Evolutionary conservation across 2,113 vertebrate genomes (phyloP), one percentile per base, ranked within the genome.

Genomic region (Acanthisitta chloris): DNA sequence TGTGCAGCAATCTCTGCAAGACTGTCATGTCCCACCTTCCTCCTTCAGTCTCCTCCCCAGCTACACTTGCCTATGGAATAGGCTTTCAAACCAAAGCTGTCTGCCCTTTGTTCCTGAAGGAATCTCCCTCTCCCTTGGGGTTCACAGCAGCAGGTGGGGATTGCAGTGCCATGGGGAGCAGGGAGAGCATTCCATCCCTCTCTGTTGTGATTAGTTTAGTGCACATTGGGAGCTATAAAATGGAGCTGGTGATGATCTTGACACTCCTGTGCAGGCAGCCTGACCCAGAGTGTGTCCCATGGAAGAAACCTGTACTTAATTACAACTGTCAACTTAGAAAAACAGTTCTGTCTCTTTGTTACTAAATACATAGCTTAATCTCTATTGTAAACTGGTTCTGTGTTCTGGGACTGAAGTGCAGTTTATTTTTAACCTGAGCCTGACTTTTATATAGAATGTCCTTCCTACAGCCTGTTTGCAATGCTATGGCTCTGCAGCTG

Each of bases 151-250:
- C 72, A 26, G 29, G 51, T 43, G 67, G 21, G 11, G 17, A 3
- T 11, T 2, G 0, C 2, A 2, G 64, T 8, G 36, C 8, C 5
- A 2, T 6, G 42, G 61, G 59, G 36, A 3, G 4, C 71, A 36
- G 49, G 49, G 40, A 23, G 19, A 5, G 15, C 33, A 3, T 25
- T 34, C 1, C 0, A 7, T 77, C 29, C 36, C 26, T 48, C 48
- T 34, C 72, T 31, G 20, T 14, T 52, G 14, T 5, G 58, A 73
- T 57, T 6, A n/a, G 43, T 61, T 40, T 8, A 5, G 10, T 10
- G 36, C 20, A 19, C 2, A 1, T 17, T 58, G 72, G 52, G 67
- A 86, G 52, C 36, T 81, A 2, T 57, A 8, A 67, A 69, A 28
- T 8, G 28, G 7, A 34, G 62, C 25, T 54, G 78, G 43, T 17